Evolutionary conservation across 2,888 invertebrate genomes (phyloP), one percentile per base, ranked within the genome.

Genomic region (Timema cristinae): DNA sequence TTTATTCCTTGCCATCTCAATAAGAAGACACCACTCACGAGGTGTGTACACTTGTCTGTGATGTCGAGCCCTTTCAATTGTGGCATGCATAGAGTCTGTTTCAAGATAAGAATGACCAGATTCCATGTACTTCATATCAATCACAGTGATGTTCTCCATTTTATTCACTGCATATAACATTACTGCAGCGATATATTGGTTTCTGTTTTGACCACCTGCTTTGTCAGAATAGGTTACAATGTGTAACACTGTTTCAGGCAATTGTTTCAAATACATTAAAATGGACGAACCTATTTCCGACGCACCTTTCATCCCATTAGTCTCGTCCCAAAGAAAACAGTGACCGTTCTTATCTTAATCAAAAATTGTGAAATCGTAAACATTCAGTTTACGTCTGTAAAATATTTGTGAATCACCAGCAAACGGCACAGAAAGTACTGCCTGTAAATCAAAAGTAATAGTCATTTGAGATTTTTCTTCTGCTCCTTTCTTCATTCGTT

Each of bases 361-460:
- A 63, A 47, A 63, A 63, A 63, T 63, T 63, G 63, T 16, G 63
- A 63, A 63, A 16, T 63, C 16, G 48, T 63, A 63, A 63, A 4
- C 32, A 32, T 32, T 32, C 32, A 32, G 32, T n/a, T 32, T 32
- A 32, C 32, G 32, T 32, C 32, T 63, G 63, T 63, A 63, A 63
- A 47, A 63, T 6, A 63, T 63, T 63, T 63, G 59, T 16, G 63
- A 63, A 48, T 63, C 63, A 8, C 63, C 63, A 63, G 63, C 63
- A n/a, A 63, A 63, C 48, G 63, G 32, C 16, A 63, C 48, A 48
- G 16, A 16, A 63, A 63, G 63, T 63, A 63, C 16, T 63, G 63
- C 63, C 63, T 63, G 63, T 48, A 63, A 63, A 63, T 63, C 63
- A 63, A 63, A 63, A 47, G 63, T 63, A 10, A 16, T 63, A 32